Conservation (phyloP, 1,140 invertebrate genomes). For the Heliconius hermathena region DNA sequence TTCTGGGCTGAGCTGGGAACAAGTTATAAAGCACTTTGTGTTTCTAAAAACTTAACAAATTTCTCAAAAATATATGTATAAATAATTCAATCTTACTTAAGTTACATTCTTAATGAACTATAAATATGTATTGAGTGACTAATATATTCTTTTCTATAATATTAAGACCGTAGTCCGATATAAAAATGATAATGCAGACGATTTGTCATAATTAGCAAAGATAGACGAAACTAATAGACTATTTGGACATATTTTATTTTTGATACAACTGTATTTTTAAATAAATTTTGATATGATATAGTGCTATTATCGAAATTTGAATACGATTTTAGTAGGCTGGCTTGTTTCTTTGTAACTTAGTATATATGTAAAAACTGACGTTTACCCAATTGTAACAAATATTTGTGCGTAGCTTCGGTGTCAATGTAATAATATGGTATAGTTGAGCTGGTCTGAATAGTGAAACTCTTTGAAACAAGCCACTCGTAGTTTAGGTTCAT, state of each 20-base stretch:
- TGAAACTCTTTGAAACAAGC: too few relatives aligned
- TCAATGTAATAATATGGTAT: too few relatives aligned
- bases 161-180: not conserved
- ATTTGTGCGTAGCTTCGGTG: too few relatives aligned
- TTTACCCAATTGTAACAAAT: too few relatives aligned
- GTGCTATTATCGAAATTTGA: not conserved
- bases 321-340: too few relatives aligned
- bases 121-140: constrained; percentile 26
- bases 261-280: not conserved
- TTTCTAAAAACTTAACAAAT: not conserved
- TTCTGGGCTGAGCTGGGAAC: too few relatives aligned
- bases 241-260: not conserved
- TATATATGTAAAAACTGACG: too few relatives aligned
- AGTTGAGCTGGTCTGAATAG: too few relatives aligned
- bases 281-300: not conserved
- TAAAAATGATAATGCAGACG: constrained; percentile 17
- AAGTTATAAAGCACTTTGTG: too few relatives aligned
- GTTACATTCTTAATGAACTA: constrained; percentile 7
- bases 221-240: constrained; percentile 9
- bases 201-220: constrained; percentile 32
- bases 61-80: constrained; percentile 5
- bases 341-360: too few relatives aligned
- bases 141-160: constrained; percentile 16
- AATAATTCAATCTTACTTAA: not conserved
- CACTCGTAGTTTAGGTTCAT: too few relatives aligned